phyloP scores from a whole-genome alignment of 2,888 invertebrate genomes.

The Heliconius aoede region DNA sequence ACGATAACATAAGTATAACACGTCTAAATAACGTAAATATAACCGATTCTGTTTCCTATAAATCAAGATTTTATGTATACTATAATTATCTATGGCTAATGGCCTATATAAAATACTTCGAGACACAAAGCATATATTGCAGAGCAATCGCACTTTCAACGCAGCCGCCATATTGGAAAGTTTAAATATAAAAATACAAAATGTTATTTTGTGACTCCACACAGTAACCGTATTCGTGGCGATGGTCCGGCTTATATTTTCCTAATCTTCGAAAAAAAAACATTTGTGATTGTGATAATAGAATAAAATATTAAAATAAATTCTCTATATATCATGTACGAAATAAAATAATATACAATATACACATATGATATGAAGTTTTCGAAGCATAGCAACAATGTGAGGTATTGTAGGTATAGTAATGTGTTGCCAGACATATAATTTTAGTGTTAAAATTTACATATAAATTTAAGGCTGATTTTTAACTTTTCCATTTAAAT shows the following conservation, averaged over 20 bases:
- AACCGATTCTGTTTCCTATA: conserved; percentile 26
- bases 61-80: conserved; percentile 3
- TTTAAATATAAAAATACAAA: conserved; percentile 28
- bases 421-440: conserved; percentile 43
- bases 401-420: conserved; percentile 35
- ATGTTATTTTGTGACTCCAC: conserved; percentile 15
- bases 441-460: not conserved
- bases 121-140: conserved; percentile 26
- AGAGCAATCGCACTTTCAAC: conserved; percentile 26
- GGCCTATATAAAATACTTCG: conserved; percentile 24
- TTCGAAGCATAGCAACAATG: conserved; percentile 20
- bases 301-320: not conserved
- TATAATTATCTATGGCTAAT: conserved; percentile 23
- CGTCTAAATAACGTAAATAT: conserved; percentile 30
- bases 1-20: conserved; percentile 15
- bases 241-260: conserved; percentile 5
- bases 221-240: conserved; percentile 14
- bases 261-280: conserved; percentile 7
- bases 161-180: conserved; percentile 1
- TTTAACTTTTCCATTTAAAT: not conserved
- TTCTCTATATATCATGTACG: not conserved
- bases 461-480: conserved; percentile 1
- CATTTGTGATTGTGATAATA: too few relatives aligned
- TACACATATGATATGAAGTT: not conserved
- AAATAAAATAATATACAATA: conserved; percentile 3